Conservation (phyloP, 2,113 vertebrate species). For the Tringa solitaria region DNA sequence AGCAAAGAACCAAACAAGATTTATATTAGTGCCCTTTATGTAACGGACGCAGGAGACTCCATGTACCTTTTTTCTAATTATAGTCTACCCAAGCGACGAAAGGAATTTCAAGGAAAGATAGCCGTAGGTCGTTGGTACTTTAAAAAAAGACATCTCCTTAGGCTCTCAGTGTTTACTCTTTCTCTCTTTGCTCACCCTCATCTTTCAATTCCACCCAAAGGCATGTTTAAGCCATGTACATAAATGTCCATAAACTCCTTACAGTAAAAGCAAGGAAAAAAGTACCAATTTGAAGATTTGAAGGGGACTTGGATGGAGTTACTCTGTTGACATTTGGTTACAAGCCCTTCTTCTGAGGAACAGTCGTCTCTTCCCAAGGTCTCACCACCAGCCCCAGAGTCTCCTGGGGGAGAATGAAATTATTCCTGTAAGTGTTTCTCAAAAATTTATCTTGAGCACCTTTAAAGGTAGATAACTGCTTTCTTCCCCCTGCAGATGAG, state of each 20-base stretch:
- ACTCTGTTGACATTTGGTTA: neutral
- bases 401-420: neutral
- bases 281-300: neutral
- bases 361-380: neutral
- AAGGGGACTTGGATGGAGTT: neutral
- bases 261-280: neutral
- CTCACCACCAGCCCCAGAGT: neutral
- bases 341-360: neutral
- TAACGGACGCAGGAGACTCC: neutral
- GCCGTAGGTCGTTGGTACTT: neutral
- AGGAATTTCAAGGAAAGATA: neutral
- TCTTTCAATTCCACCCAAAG: neutral
- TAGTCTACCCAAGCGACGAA: neutral
- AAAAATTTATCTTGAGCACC: neutral
- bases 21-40: neutral
- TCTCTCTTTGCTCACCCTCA: neutral
- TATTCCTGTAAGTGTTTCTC: neutral
- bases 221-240: accelerated
- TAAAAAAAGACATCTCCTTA: neutral
- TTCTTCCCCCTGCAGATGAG: neutral
- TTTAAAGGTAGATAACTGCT: neutral
- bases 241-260: neutral
- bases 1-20: neutral
- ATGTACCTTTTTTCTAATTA: neutral
- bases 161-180: neutral